A percentile compares a stretch with the other conserved stretches of the same genome.
These are phyloP conservation scores for Cherax quadricarinatus DNA, from an alignment of 1,140 invertebrate species.

Conservation along the genomic window DNA sequence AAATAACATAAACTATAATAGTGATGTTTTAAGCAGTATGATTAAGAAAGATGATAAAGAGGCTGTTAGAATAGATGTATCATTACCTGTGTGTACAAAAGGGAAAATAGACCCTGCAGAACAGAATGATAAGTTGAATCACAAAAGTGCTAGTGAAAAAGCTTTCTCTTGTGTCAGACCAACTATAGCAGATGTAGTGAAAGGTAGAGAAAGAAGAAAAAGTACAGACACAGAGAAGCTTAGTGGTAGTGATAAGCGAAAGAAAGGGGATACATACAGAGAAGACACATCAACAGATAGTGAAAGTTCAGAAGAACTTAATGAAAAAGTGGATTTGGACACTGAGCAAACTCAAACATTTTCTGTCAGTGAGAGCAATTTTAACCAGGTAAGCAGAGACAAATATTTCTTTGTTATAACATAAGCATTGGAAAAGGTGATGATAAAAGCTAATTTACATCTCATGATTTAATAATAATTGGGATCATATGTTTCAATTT, in stretches of 20 bases:
- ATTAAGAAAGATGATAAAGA: conserved; percentile 1
- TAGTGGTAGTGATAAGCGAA: conserved; percentile 59
- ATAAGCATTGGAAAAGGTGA: neutral
- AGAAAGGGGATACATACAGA: conserved; percentile 42
- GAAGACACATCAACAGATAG: conserved; percentile 69
- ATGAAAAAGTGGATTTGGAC: conserved; percentile 71
- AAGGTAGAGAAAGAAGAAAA: conserved; percentile 71
- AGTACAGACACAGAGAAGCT: conserved; percentile 65
- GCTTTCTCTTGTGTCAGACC: conserved; percentile 38
- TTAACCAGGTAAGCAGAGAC: conserved; percentile 61
- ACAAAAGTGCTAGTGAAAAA: conserved; percentile 32
- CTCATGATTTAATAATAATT: no score
- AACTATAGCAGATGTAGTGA: conserved; percentile 73
- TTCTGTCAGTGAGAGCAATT: conserved; percentile 69
- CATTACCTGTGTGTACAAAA: neutral
- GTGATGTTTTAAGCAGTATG: neutral
- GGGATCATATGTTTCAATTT: no score
- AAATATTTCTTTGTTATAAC: neutral
- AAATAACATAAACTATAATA: conserved; percentile 7
- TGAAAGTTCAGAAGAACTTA: conserved; percentile 70
- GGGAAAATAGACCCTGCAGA: neutral
- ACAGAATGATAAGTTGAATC: conserved; percentile 8
- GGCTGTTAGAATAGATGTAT: neutral
- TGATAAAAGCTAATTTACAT: neutral
- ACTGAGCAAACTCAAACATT: conserved; percentile 72